These are phyloP conservation scores for Ceyx margarethae DNA, from an alignment of 2,113 vertebrate species.

Conservation along the genomic window DNA sequence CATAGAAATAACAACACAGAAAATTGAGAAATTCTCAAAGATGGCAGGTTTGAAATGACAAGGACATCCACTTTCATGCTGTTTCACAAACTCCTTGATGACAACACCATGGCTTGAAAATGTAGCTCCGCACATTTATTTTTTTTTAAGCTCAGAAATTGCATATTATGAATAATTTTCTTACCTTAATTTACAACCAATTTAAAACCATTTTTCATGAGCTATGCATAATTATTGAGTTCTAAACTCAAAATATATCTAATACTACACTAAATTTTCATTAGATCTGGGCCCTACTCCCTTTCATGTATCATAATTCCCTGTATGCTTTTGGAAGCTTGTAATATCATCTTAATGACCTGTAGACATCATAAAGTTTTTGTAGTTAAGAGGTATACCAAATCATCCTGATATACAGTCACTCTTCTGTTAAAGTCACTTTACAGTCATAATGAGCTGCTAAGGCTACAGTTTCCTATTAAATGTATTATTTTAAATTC, in stretches of 20 bases:
- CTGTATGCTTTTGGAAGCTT: conserved; percentile 13
- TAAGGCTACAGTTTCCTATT: conserved; percentile 13
- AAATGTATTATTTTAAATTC: neutral
- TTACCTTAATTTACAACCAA: conserved; percentile 18
- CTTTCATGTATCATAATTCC: conserved; percentile 8
- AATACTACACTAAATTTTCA: conserved; percentile 23
- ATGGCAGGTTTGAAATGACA: neutral
- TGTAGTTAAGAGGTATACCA: conserved; percentile 8
- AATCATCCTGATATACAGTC: neutral
- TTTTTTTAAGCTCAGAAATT: neutral
- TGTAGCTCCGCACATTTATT: neutral
- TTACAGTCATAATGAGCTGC: neutral
- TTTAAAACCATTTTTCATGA: neutral
- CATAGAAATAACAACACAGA: neutral
- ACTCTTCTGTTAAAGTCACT: neutral
- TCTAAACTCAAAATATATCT: conserved; percentile 14
- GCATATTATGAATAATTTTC: neutral
- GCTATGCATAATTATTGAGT: conserved; percentile 52
- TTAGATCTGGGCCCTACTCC: neutral
- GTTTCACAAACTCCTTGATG: neutral
- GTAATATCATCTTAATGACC: conserved; percentile 26
- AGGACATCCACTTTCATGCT: neutral
- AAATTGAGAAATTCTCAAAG: neutral
- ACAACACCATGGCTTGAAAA: neutral
- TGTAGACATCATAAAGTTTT: conserved; percentile 42